Percentiles rank a stretch among this genome's conserved stretches.
These are phyloP conservation scores for Nomada goodeniana DNA, from an alignment of 2,888 invertebrate species.

Conservation along the genomic window DNA sequence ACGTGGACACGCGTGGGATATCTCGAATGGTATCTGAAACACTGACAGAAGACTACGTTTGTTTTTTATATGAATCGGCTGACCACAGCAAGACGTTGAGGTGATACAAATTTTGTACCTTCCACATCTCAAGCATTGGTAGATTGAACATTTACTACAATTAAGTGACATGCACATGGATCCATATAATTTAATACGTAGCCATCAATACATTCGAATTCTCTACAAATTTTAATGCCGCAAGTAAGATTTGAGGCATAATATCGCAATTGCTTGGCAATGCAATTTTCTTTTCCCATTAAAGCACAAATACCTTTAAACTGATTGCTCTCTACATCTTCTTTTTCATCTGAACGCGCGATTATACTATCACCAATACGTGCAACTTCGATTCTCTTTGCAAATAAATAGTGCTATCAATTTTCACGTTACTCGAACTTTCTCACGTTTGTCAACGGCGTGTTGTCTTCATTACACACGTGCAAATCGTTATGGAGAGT, in stretches of 20 bases:
- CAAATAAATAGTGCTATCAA: background rate
- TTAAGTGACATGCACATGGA: too few species aligned
- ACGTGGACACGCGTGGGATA: background rate
- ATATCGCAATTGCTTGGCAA: too few species aligned
- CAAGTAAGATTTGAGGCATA: too few species aligned
- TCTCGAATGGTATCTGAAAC: background rate
- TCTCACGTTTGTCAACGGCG: slow-evolving; percentile 12
- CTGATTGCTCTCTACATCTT: too few species aligned
- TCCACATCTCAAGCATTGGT: background rate
- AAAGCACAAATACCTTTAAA: too few species aligned
- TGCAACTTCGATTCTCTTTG: background rate
- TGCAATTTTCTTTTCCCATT: too few species aligned
- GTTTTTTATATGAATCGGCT: background rate
- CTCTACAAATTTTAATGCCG: too few species aligned
- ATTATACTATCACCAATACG: background rate
- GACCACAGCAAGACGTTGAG: background rate
- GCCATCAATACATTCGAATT: too few species aligned
- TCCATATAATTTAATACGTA: too few species aligned
- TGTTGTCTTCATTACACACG: slow-evolving; percentile 20
- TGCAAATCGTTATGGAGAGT: slow-evolving; percentile 49
- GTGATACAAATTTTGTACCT: slow-evolving; percentile 4
- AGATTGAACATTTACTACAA: background rate
- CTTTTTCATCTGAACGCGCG: too few species aligned
- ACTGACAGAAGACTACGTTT: background rate
- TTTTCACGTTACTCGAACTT: background rate